phyloP scores from a whole-genome alignment of 2,888 invertebrate species.

The Xylota sylvarum region DNA sequence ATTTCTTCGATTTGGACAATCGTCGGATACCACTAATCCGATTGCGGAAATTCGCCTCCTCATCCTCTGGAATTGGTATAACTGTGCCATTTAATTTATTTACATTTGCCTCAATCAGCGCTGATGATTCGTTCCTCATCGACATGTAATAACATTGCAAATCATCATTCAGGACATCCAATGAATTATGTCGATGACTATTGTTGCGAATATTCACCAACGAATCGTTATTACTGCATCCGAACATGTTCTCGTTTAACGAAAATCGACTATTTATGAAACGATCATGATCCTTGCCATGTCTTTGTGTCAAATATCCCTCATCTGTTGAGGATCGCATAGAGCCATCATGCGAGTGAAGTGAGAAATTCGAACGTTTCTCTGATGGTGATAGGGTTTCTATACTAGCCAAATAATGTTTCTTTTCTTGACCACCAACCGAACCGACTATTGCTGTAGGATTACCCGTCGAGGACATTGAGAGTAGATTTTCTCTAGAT shows the following conservation, averaged over 20 bases:
- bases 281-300: slow-evolving; percentile 77
- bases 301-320: slow-evolving; percentile 81
- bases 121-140: slow-evolving; percentile 80
- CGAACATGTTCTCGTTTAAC: slow-evolving; percentile 83
- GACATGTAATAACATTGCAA: slow-evolving; percentile 79
- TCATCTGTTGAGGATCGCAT: slow-evolving; percentile 80
- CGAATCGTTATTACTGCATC: slow-evolving; percentile 79
- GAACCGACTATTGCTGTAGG: slow-evolving; percentile 40
- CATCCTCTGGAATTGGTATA: slow-evolving; percentile 82
- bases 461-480: slow-evolving; percentile 81
- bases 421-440: slow-evolving; percentile 78
- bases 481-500: slow-evolving; percentile 82
- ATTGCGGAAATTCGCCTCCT: slow-evolving; percentile 66
- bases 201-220: slow-evolving; percentile 79
- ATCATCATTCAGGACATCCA: slow-evolving; percentile 82
- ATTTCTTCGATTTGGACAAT: slow-evolving; percentile 81
- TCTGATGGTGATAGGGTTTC: slow-evolving; percentile 84
- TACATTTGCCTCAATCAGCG: slow-evolving; percentile 80
- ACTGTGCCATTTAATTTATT: slow-evolving; percentile 80
- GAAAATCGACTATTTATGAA: slow-evolving; percentile 83
- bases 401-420: slow-evolving; percentile 82
- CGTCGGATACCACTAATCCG: slow-evolving; percentile 81
- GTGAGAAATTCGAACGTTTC: slow-evolving; percentile 80
- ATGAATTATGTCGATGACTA: slow-evolving; percentile 82
- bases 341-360: slow-evolving; percentile 77